Percentiles rank a stretch among this genome's conserved stretches.
Conservation (phyloP, 2,797 vertebrate genomes). For the Sebastes matsubarae region DNA sequence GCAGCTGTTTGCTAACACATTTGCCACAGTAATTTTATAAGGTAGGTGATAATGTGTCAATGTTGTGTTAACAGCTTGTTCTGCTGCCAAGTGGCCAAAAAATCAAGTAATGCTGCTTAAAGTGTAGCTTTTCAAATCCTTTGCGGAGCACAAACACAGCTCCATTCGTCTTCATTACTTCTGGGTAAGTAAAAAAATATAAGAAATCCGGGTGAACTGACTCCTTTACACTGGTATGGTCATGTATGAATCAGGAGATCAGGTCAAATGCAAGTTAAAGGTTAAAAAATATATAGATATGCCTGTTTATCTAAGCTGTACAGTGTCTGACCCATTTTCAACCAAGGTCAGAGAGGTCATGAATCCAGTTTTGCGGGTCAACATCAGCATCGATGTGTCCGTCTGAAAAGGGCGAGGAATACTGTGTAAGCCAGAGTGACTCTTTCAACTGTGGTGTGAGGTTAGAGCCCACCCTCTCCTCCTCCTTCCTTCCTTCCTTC, state of each 20-base stretch:
- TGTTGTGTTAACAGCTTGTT: background rate
- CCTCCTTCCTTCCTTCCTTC: background rate
- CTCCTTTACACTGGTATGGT: background rate
- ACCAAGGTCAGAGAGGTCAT: background rate
- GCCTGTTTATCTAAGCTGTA: background rate
- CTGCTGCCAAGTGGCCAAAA: background rate
- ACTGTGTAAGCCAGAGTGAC: slow-evolving; percentile 12
- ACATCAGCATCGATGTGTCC: background rate
- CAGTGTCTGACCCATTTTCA: background rate
- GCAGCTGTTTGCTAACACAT: background rate
- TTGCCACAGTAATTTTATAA: background rate
- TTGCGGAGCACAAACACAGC: background rate
- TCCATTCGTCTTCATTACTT: background rate
- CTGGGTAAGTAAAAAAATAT: background rate
- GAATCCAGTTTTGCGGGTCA: background rate
- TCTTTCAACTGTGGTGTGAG: slow-evolving; percentile 33
- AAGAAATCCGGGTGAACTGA: background rate
- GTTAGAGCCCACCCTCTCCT: slow-evolving; percentile 17
- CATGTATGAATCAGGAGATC: background rate
- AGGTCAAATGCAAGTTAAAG: background rate
- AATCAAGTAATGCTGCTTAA: background rate
- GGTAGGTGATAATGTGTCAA: background rate
- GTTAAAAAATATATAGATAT: background rate
- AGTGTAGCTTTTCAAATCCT: background rate
- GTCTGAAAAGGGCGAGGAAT: background rate